Evolutionary conservation across 30 jellyfish, hydroid and myxozoan genomes (phyloP).

Genomic region (Cassiopea xamachana): DNA sequence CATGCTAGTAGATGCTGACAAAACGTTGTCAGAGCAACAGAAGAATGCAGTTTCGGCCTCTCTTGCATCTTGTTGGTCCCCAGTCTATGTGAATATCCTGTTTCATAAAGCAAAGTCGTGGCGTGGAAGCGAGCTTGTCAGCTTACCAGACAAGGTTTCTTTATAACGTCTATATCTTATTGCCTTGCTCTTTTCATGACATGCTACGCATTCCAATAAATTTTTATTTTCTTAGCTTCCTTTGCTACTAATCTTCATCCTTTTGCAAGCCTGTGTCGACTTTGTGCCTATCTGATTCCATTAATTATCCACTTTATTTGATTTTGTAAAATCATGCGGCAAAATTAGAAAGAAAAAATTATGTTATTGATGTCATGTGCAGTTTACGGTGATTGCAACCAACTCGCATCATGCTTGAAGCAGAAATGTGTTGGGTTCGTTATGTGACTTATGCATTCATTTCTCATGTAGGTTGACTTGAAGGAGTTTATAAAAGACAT

Average conservation of each 20-base stretch:
- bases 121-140: conserved; percentile 47
- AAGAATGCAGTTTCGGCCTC: conserved; percentile 44
- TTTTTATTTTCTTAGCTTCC: no score
- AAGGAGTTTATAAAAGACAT: conserved; percentile 6
- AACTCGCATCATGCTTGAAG: no score
- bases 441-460: not conserved
- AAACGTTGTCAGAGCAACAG: conserved; percentile 70
- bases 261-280: no score
- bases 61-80: conserved; percentile 42
- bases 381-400: no score
- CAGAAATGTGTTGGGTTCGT: not conserved
- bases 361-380: no score
- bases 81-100: conserved; percentile 56
- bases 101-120: conserved; percentile 53
- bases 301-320: no score
- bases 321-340: no score
- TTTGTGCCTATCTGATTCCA: no score
- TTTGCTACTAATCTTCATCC: no score
- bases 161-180: not conserved
- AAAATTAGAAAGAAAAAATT: no score
- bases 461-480: conserved; percentile 17
- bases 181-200: no score
- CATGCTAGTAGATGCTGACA: conserved; percentile 61
- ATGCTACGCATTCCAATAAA: no score
- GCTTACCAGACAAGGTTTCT: conserved; percentile 21